Evolutionary conservation across 2,888 invertebrate genomes (phyloP), one percentile per base, ranked within the genome.

Genomic region (Epistrophella euchroma): DNA sequence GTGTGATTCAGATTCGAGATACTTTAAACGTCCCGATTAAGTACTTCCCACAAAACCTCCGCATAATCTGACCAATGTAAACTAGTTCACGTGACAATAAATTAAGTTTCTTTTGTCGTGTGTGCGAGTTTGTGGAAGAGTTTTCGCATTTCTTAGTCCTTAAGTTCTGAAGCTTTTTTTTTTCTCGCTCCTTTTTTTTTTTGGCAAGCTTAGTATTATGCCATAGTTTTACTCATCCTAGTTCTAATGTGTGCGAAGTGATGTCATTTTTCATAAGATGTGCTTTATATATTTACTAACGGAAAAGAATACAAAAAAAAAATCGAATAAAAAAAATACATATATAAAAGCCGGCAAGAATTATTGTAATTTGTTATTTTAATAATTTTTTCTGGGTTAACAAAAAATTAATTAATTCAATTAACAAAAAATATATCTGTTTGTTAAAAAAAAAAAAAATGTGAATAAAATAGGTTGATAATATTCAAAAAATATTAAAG

Each of bases 1-100:
- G 85, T 85, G 45, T 40, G 70, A 72, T 72, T 80, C 72, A 72
- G 85, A 85, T 58, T 68, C 62, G 60, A 75, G 58, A 80, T 72
- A 76, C 80, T 80, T 85, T 71, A 72, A 85, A 79, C 74, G 79
- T 70, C 37, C 68, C 64, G 56, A 47, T 62, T 47, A 28, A 25
- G 47, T 64, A 62, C 62, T 28, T 60, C 32, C 70, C 50, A 58
- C 22, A 9, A 52, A 56, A 62, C n/a, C 52, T 52, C 28, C 35
- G 72, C 52, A 43, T 37, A 10, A 22, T 19, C 28, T 37, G 11
- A 55, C 22, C 37, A 47, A 28, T 40, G 47, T 56, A 72, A 76
- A 71, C 32, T 66, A 50, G 66, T 66, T 58, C 56, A 52, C 45
- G 45, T 28, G 56, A 56, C 32, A 32, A 43, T 25, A 58, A 58